Percentiles rank a stretch among this genome's conserved stretches.
Evolutionary conservation across 2,888 invertebrate genomes (phyloP).

Genomic region (Melinaea marsaeus): DNA sequence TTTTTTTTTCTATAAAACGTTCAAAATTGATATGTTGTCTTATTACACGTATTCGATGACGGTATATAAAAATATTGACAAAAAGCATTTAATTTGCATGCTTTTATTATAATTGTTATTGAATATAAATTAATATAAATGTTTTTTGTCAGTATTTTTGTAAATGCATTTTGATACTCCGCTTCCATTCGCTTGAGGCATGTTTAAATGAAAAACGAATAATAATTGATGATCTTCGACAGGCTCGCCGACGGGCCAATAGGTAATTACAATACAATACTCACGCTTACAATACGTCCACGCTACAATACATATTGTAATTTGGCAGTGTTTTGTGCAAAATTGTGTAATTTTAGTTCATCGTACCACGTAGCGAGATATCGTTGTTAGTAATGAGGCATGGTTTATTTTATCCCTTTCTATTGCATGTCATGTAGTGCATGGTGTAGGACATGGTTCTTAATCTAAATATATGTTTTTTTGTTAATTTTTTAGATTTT

Average conservation of each 20-base stretch:
- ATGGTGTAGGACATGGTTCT: too few species aligned
- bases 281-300: background rate
- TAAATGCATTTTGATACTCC: conserved; percentile 24
- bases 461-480: too few species aligned
- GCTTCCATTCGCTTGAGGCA: conserved; percentile 28
- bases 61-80: conserved; percentile 20
- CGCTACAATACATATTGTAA: conserved; percentile 2
- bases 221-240: conserved; percentile 25
- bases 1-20: too few species aligned
- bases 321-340: conserved; percentile 5
- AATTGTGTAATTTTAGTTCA: too few species aligned
- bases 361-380: too few species aligned
- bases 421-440: too few species aligned
- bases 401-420: too few species aligned
- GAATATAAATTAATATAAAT: conserved; percentile 8
- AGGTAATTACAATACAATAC: conserved; percentile 27
- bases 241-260: conserved; percentile 30
- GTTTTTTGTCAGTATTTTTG: conserved; percentile 25
- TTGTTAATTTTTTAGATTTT: too few species aligned
- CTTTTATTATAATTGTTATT: conserved; percentile 9
- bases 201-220: conserved; percentile 20
- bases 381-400: too few species aligned
- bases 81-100: conserved; percentile 18
- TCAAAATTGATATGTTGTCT: conserved; percentile 12
- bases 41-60: conserved; percentile 4